phyloP scores from a whole-genome alignment of 2,113 vertebrate genomes.

The Cyanistes caeruleus region DNA sequence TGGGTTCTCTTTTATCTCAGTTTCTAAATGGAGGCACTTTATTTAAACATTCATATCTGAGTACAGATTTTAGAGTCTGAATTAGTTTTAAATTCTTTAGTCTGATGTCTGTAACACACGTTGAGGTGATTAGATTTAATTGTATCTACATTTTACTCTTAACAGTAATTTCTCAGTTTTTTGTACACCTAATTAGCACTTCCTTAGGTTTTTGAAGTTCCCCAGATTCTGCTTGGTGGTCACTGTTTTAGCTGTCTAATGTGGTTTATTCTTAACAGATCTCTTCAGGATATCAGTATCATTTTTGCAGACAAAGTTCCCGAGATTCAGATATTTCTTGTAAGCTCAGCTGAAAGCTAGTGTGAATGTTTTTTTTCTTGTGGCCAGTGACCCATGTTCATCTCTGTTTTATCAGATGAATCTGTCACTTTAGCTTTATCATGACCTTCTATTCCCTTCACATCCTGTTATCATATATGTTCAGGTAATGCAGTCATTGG shows the following conservation, averaged over 20 bases:
- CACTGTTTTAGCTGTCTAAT: background rate
- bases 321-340: background rate
- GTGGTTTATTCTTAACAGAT: background rate
- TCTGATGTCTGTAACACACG: background rate
- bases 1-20: conserved; percentile 4
- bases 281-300: background rate
- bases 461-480: background rate
- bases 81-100: background rate
- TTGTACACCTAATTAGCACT: background rate
- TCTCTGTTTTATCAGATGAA: background rate
- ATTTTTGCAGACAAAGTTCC: background rate
- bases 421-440: background rate
- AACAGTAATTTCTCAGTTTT: background rate
- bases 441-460: background rate
- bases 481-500: background rate
- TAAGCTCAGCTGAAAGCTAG: background rate
- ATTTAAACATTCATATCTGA: background rate
- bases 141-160: background rate
- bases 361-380: background rate
- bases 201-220: background rate
- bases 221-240: background rate
- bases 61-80: background rate
- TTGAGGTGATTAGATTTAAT: background rate
- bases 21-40: background rate
- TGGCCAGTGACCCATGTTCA: background rate